A percentile compares a stretch with the other conserved stretches of the same genome.
Evolutionary conservation across 23 tunicate genomes (phyloP).

Genomic region (Trididemnum nubilum): DNA sequence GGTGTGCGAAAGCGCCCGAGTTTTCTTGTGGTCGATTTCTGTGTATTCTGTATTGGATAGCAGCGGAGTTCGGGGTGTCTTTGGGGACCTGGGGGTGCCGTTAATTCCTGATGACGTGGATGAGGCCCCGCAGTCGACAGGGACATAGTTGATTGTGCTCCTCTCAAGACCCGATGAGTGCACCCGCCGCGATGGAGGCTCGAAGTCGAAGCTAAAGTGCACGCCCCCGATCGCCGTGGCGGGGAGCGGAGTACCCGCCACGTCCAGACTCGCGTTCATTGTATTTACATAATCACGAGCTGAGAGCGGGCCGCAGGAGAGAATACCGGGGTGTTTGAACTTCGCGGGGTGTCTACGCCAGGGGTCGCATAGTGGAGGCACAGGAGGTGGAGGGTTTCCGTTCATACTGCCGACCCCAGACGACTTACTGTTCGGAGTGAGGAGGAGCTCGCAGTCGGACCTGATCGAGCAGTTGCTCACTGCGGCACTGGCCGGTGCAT

Average conservation of each 20-base stretch:
- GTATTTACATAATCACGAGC: constrained; percentile 92
- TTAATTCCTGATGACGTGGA: constrained; percentile 94
- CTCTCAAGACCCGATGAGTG: constrained; percentile 19
- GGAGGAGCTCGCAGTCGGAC: constrained; percentile 74
- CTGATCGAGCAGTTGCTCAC: constrained; percentile 67
- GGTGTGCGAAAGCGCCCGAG: constrained; percentile 70
- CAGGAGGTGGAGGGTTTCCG: constrained; percentile 62
- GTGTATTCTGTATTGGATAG: constrained; percentile 66
- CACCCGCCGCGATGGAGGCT: constrained; percentile 14
- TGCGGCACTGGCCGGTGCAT: constrained; percentile 14
- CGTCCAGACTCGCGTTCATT: constrained; percentile 69
- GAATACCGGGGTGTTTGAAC: constrained; percentile 18
- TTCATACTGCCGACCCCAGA: constrained; percentile 90
- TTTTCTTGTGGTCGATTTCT: constrained; percentile 78
- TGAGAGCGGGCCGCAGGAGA: constrained; percentile 30
- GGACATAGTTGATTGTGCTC: constrained; percentile 46
- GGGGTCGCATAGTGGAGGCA: constrained; percentile 61
- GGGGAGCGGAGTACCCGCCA: constrained; percentile 91
- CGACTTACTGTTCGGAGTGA: constrained; percentile 86
- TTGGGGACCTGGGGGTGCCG: constrained; percentile 86
- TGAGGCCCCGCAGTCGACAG: constrained; percentile 79
- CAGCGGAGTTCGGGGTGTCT: constrained; percentile 69
- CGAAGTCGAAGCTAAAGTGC: constrained; percentile 87
- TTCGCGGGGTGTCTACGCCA: constrained; percentile 51
- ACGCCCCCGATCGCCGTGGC: constrained; percentile 64